Evolutionary conservation across 2,797 vertebrate species (phyloP).

Genomic region (Mormyrops attenuatus): DNA sequence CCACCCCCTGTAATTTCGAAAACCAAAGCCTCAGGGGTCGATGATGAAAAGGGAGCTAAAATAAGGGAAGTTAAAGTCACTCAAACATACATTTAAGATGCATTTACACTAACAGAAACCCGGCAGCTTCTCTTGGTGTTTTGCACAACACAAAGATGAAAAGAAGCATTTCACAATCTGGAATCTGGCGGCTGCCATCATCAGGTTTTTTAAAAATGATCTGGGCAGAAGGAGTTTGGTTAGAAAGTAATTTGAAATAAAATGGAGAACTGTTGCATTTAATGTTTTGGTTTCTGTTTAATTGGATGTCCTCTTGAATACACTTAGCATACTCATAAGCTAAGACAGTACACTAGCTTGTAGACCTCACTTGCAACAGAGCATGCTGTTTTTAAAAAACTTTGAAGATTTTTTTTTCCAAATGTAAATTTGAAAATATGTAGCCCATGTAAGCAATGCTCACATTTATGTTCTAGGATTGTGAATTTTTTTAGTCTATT

Average conservation of each 20-base stretch:
- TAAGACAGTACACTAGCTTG: neutral
- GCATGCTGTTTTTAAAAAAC: neutral
- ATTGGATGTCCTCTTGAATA: neutral
- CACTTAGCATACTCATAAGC: neutral
- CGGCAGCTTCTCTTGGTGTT: neutral
- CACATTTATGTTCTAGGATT: neutral
- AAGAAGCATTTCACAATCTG: neutral
- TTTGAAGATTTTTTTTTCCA: neutral
- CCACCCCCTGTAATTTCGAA: neutral
- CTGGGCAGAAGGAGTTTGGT: neutral
- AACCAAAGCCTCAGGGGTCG: conserved; percentile 3
- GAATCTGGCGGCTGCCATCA: neutral
- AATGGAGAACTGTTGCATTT: neutral
- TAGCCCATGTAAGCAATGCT: neutral
- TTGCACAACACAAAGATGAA: neutral
- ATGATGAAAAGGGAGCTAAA: conserved; percentile 4
- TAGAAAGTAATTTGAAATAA: neutral
- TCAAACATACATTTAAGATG: neutral
- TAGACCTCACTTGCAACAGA: neutral
- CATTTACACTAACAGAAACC: neutral
- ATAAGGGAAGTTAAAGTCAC: conserved; percentile 6
- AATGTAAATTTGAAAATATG: neutral
- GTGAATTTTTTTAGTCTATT: no score
- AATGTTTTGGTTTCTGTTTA: neutral
- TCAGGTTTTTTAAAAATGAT: neutral